phyloP scores from a whole-genome alignment of 2,113 vertebrate species.

The Morone chrysops region DNA sequence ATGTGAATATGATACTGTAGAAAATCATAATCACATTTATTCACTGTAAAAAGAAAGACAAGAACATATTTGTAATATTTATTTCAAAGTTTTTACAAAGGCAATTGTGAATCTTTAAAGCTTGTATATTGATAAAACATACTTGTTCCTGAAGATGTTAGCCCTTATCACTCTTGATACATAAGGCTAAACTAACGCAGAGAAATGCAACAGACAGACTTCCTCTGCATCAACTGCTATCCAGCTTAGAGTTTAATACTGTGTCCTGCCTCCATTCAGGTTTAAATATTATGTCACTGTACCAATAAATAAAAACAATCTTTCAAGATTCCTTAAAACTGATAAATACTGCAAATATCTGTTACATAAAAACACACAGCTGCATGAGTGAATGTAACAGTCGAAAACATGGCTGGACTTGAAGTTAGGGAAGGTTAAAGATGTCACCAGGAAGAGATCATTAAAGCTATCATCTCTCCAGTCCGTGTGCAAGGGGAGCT shows the following conservation, averaged over 20 bases:
- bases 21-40: neutral
- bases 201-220: constrained; percentile 2
- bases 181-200: constrained; percentile 57
- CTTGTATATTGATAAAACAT: constrained; percentile 60
- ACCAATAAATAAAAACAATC: constrained; percentile 74
- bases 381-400: constrained; percentile 73
- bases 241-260: constrained; percentile 30
- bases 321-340: constrained; percentile 33
- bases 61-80: constrained; percentile 67
- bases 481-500: constrained; percentile 68
- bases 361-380: constrained; percentile 47
- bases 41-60: neutral
- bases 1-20: neutral
- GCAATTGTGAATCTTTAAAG: constrained; percentile 80
- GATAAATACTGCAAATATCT: constrained; percentile 56
- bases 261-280: constrained; percentile 17
- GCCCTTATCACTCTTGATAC: constrained; percentile 67
- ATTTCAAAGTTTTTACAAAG: constrained; percentile 79
- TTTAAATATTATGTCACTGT: constrained; percentile 58
- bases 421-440: constrained; percentile 19
- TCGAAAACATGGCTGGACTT: constrained; percentile 52
- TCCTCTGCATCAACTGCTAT: constrained; percentile 2
- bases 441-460: constrained; percentile 32
- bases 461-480: constrained; percentile 81
- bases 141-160: constrained; percentile 58